These are phyloP conservation scores for Bombylius discolor DNA, from an alignment of 2,888 invertebrate genomes.

Conservation along the genomic window DNA sequence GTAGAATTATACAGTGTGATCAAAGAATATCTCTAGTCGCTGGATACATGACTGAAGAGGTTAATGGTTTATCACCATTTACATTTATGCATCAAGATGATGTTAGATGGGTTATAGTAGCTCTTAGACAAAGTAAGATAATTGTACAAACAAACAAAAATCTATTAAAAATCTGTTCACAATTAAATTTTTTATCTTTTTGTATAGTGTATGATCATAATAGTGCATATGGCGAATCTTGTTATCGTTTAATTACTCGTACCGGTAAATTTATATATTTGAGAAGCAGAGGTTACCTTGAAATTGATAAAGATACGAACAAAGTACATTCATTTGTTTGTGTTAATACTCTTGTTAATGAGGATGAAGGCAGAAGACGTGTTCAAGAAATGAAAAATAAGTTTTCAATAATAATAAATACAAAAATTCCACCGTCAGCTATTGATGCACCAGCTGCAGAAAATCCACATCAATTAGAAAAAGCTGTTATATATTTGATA, in stretches of 20 bases:
- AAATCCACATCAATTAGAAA: constrained; percentile 56
- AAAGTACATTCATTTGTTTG: constrained; percentile 77
- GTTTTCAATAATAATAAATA: constrained; percentile 56
- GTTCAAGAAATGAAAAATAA: constrained; percentile 68
- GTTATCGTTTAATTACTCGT: constrained; percentile 67
- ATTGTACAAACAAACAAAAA: too few relatives aligned
- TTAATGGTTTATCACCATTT: constrained; percentile 77
- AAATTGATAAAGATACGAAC: constrained; percentile 62
- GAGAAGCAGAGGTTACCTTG: constrained; percentile 70
- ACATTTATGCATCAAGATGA: constrained; percentile 83
- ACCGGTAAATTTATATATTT: constrained; percentile 78
- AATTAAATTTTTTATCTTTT: constrained; percentile 12
- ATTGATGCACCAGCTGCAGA: constrained; percentile 45
- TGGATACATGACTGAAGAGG: constrained; percentile 81
- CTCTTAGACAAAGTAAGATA: constrained; percentile 65
- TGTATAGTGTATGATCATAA: constrained; percentile 68
- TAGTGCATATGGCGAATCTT: constrained; percentile 73
- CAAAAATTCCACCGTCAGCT: constrained; percentile 35
- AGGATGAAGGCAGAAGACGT: constrained; percentile 58
- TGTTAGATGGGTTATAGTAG: constrained; percentile 78
- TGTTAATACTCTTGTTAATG: constrained; percentile 62
- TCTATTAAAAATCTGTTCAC: background rate
- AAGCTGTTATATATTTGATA: constrained; percentile 57
- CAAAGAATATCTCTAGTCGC: constrained; percentile 80
- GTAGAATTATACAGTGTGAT: constrained; percentile 79